Evolutionary conservation across 2,888 invertebrate species (phyloP), one percentile per base, ranked within the genome.

Genomic region (Drosophila macrospina): DNA sequence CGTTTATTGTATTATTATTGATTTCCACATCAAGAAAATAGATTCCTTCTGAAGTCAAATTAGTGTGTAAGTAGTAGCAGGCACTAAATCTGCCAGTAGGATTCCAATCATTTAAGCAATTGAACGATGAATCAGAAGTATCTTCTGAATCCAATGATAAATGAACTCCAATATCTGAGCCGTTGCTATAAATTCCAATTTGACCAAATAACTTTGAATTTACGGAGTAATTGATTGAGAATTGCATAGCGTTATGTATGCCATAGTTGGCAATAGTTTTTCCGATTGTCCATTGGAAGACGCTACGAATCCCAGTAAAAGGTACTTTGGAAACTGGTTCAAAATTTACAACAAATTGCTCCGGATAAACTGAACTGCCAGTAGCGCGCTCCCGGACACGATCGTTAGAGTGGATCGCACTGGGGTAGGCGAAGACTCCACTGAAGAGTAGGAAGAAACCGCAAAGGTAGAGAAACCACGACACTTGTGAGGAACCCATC

Each of bases 11-110:
- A 0, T 8, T 30, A 4, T 39, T 20, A 0, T n/a, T 11, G 4
- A 66, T 41, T 20, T 66, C 65, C 10, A 66, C 54, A 61, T 66
- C 65, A 4, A 66, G 28, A 36, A 16, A 61, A 32, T 60, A 66
- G 5, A 60, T 66, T 1, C 36, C 60, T 36, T 66, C 60, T 5
- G 37, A n/a, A 10, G 45, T 30, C 24, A 66, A 20, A 5, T 10
- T 28, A 16, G 34, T 60, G 13, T 54, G 36, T 26, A 32, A 13
- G 20, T 47, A 60, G 0, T 16, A 51, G 10, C 64, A 63, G 6
- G 11, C 10, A 2, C 7, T 5, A 13, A 5, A 15, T 1, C 0
- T 10, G 4, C 0, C 6, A n/a, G 6, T 15, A 16, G 11, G 4
- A 3, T 28, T 15, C 28, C 28, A 52, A 15, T 24, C n/a, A 11